Percentiles rank a stretch among this genome's conserved stretches.
These are phyloP conservation scores for Tupaia tana DNA, from an alignment of 2,113 vertebrate species.

Conservation along the genomic window DNA sequence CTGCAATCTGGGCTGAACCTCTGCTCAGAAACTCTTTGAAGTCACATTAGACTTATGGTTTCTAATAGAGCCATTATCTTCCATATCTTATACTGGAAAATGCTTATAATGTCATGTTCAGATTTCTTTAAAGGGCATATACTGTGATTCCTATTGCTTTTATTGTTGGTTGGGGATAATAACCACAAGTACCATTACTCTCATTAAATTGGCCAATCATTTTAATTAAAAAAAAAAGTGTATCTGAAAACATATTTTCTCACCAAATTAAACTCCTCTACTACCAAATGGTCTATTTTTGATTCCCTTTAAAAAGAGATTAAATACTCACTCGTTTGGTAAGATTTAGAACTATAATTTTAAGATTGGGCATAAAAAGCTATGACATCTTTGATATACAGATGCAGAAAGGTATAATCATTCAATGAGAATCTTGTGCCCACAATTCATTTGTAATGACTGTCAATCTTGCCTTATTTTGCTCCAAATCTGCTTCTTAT, in stretches of 20 bases:
- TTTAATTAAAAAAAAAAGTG: not conserved
- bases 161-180: not conserved
- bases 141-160: not conserved
- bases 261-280: not conserved
- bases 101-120: not conserved
- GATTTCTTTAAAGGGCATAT: not conserved
- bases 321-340: not conserved
- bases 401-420: not conserved
- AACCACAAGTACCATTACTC: not conserved
- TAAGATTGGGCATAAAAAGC: not conserved
- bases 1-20: not conserved
- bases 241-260: not conserved
- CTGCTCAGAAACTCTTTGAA: slow-evolving; percentile 44
- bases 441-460: not conserved
- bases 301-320: not conserved
- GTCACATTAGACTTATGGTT: slow-evolving; percentile 44
- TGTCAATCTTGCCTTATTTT: not conserved
- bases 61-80: not conserved
- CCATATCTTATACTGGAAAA: not conserved
- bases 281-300: not conserved
- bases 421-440: not conserved
- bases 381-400: not conserved
- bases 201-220: not conserved
- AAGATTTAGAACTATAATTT: not conserved
- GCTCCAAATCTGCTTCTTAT: not conserved